Evolutionary conservation across 2,888 invertebrate species (phyloP).

Genomic region (Cetonia aurata): DNA sequence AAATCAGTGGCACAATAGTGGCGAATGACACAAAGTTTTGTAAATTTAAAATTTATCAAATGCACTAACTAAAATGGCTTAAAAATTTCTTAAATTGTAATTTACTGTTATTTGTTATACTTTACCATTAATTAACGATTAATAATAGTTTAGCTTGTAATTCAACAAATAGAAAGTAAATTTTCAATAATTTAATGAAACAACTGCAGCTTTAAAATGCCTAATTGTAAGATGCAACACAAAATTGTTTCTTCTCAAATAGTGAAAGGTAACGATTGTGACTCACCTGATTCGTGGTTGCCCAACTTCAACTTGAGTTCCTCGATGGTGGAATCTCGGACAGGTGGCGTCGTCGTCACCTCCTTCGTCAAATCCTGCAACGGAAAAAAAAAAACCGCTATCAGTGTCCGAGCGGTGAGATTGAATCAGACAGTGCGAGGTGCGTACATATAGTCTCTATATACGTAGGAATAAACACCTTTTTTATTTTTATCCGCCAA

Average conservation of each 20-base stretch:
- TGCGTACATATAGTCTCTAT: slow-evolving; percentile 1
- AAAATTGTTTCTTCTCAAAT: not conserved
- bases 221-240: not conserved
- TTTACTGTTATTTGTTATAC: no score
- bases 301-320: slow-evolving; percentile 63
- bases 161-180: no score
- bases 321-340: slow-evolving; percentile 61
- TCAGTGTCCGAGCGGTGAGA: not conserved
- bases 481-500: slow-evolving; percentile 39
- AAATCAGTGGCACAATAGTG: no score
- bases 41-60: no score
- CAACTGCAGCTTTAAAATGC: slow-evolving; percentile 3
- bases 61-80: no score
- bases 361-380: slow-evolving; percentile 64
- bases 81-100: no score
- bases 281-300: slow-evolving; percentile 62
- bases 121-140: no score
- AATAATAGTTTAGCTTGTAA: no score
- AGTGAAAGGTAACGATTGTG: not conserved
- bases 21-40: no score
- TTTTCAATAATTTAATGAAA: not conserved
- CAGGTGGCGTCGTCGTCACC: slow-evolving; percentile 51
- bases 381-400: slow-evolving; percentile 18
- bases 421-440: not conserved
- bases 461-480: slow-evolving; percentile 3